phyloP scores from a whole-genome alignment of 2,797 vertebrate genomes.

The Trachurus trachurus region DNA sequence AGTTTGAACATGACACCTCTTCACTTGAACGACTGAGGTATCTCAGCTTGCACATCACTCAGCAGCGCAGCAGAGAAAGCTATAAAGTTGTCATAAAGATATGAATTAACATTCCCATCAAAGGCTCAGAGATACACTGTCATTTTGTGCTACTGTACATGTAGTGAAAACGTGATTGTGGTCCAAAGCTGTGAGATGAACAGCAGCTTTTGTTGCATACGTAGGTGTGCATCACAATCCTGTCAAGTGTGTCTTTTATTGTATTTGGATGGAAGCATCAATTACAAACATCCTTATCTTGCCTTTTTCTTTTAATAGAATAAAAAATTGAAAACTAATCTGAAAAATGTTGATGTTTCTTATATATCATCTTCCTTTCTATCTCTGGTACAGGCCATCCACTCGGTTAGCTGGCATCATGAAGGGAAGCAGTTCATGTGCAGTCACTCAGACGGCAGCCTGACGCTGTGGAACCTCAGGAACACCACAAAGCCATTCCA shows the following conservation, averaged over 20 bases:
- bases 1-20: background rate
- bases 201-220: too few species aligned
- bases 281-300: background rate
- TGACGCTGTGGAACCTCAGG: slow-evolving; percentile 96
- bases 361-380: slow-evolving; percentile 8
- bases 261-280: background rate
- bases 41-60: background rate
- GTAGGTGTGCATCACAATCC: too few species aligned
- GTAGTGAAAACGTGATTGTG: background rate
- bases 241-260: background rate
- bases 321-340: background rate
- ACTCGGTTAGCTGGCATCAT: slow-evolving; percentile 98
- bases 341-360: slow-evolving; percentile 1
- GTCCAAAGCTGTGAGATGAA: too few species aligned
- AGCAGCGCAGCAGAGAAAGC: background rate
- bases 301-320: background rate
- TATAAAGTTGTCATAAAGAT: background rate
- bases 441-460: slow-evolving; percentile 98
- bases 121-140: background rate
- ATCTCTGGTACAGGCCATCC: slow-evolving; percentile 90
- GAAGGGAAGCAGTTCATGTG: slow-evolving; percentile 99
- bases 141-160: background rate
- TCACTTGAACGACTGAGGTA: background rate
- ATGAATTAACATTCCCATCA: slow-evolving; percentile 1
- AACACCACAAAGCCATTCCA: slow-evolving; percentile 96